These are phyloP conservation scores for Exocentrus adspersus DNA, from an alignment of 2,888 invertebrate species.

Conservation along the genomic window DNA sequence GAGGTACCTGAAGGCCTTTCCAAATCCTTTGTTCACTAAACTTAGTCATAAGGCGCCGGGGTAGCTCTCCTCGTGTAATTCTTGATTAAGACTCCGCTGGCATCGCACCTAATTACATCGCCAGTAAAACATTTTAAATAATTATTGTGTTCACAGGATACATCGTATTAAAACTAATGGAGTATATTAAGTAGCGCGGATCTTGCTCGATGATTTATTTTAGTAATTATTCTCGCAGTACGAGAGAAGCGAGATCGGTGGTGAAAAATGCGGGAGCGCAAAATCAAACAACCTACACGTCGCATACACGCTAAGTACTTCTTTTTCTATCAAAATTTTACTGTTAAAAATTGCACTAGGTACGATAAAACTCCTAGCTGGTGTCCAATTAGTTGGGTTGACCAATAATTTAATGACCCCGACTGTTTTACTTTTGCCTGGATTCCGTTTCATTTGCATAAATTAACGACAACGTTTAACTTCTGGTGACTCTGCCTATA, in stretches of 20 bases:
- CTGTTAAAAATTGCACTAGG: too few relatives aligned
- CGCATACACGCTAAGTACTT: too few relatives aligned
- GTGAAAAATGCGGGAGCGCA: neutral
- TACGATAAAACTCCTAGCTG: constrained; percentile 18
- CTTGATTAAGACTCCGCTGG: neutral
- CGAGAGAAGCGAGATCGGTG: neutral
- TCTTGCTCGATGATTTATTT: neutral
- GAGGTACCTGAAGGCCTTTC: too few relatives aligned
- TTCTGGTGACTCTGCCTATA: neutral
- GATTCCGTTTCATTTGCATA: neutral
- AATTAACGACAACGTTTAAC: neutral
- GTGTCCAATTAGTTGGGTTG: constrained; percentile 16
- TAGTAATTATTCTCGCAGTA: neutral
- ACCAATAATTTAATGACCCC: constrained; percentile 18
- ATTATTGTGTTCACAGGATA: neutral
- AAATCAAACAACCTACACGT: too few relatives aligned
- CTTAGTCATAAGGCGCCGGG: too few relatives aligned
- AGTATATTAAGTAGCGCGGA: neutral
- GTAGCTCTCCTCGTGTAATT: neutral
- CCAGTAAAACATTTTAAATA: neutral
- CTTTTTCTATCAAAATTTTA: too few relatives aligned
- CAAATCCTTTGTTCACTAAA: too few relatives aligned
- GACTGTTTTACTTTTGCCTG: neutral
- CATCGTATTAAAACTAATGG: constrained; percentile 3
- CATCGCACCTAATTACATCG: constrained; percentile 3